Percentiles rank a stretch among this genome's conserved stretches.
phyloP scores from a whole-genome alignment of 2,113 vertebrate genomes.

The Leucosticte australis region DNA sequence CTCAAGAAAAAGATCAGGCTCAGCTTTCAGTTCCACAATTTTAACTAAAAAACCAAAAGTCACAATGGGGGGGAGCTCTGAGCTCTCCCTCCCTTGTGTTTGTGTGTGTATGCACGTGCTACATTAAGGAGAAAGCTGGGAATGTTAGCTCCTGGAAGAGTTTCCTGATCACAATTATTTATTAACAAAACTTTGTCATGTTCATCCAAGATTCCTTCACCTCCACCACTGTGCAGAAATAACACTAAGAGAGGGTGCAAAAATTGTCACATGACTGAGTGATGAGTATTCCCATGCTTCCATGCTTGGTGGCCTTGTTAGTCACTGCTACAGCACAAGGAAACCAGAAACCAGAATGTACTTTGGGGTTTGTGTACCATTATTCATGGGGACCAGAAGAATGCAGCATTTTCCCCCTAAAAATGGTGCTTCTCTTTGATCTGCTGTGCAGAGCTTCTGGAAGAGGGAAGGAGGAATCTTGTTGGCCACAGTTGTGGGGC shows the following conservation, averaged over 20 bases:
- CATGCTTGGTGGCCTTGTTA: not conserved
- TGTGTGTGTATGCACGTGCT: rapidly evolving
- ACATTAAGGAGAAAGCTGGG: not conserved
- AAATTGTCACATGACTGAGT: not conserved
- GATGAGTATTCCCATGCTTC: not conserved
- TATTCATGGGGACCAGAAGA: not conserved
- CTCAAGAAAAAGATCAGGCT: not conserved
- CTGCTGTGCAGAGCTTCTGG: not conserved
- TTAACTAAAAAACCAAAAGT: not conserved
- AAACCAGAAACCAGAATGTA: not conserved
- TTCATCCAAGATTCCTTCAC: not conserved
- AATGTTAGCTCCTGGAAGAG: not conserved
- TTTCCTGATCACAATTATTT: not conserved
- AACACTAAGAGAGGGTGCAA: not conserved
- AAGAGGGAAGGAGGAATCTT: not conserved
- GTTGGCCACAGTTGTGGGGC: not conserved
- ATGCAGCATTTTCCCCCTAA: not conserved
- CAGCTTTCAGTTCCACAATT: not conserved
- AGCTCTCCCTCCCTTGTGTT: not conserved
- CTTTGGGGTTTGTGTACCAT: not conserved
- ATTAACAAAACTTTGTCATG: not conserved
- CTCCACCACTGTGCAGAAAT: not conserved
- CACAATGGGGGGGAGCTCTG: not conserved
- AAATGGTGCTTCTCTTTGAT: not conserved
- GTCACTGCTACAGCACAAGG: not conserved